Base-by-base conservation (phyloP, 2,113 vertebrate genomes). In the Hippoglossus stenolepis region DNA sequence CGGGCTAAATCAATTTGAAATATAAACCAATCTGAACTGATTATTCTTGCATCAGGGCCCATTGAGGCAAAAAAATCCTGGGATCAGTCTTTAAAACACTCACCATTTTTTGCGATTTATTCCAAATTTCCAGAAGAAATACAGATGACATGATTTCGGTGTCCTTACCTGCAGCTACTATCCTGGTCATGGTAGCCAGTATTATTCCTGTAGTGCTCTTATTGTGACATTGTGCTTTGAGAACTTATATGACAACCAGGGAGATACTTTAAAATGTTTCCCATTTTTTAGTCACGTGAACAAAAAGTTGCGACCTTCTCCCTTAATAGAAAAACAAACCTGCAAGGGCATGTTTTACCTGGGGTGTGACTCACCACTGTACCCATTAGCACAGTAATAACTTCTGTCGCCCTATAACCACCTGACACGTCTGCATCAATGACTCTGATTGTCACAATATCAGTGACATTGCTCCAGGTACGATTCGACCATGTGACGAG, bases 161-260 rank as follows among this genome's bases (percentile, higher is more conserved):
- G 35, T 49, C 60, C 31, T 43, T 38, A 21, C 43, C 26, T 49
- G 31, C 59, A 59, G 58, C 71, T 31, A 23, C 35, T 31, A 11
- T 28, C 58, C 68, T 18, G 10, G 38, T n/a, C 38, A 10, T 66
- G 40, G 60, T 7, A 14, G 24, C 24, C 24, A 65, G 4, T 3
- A 67, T 67, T 35, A 17, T 62, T 58, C 18, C 73, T 82, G 84
- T 76, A 80, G 82, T 79, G 77, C 28, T 61, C 53, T 47, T 66
- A 75, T 45, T 67, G 59, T 64, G 59, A 75, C 60, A 28, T 49
- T 79, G 68, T 45, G 18, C 53, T 70, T 35, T 53, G 20, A 31
- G 13, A 40, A 15, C 23, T 26, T 17, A 1, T 49, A 43, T 43
- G 45, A 49, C 13, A 49, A 18, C 45, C 15, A 7, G 45, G 45